A percentile compares a stretch with the other conserved stretches of the same genome.
These are phyloP conservation scores for Drosophila phalerata DNA, from an alignment of 2,888 invertebrate species.

Conservation along the genomic window DNA sequence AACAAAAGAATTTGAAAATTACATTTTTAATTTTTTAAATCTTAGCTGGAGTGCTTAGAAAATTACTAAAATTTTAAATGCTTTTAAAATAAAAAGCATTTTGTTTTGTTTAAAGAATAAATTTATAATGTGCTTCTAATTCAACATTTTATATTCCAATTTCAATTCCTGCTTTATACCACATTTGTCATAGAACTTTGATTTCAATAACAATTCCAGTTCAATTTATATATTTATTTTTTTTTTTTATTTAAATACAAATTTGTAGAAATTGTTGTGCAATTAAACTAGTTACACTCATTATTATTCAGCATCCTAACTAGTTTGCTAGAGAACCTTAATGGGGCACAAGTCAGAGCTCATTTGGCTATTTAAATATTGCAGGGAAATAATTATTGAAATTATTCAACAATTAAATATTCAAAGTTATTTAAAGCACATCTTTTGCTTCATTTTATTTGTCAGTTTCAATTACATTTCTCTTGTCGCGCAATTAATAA, in stretches of 20 bases:
- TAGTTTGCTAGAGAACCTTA: slow-evolving; percentile 43
- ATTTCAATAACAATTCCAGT: slow-evolving; percentile 9
- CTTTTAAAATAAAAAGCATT: no score
- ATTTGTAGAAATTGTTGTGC: slow-evolving; percentile 41
- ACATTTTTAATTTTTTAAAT: no score
- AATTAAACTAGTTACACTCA: slow-evolving; percentile 56
- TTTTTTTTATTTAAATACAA: slow-evolving; percentile 40
- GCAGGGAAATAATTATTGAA: slow-evolving; percentile 10
- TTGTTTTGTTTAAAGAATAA: no score
- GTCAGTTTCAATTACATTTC: slow-evolving; percentile 36
- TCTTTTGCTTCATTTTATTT: slow-evolving; percentile 9
- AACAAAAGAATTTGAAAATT: no score
- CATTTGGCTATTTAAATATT: slow-evolving; percentile 24
- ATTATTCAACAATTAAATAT: no score
- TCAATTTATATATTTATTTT: slow-evolving; percentile 5
- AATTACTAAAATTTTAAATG: no score
- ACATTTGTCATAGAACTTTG: background rate
- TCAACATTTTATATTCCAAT: background rate
- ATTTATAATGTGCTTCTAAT: background rate
- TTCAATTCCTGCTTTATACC: background rate
- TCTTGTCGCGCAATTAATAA: slow-evolving; percentile 55
- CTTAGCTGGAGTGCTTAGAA: no score
- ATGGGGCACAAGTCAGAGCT: slow-evolving; percentile 43
- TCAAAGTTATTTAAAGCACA: slow-evolving; percentile 12
- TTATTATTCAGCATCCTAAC: slow-evolving; percentile 53